Evolutionary conservation across 2,113 vertebrate species (phyloP).

Genomic region (Egretta garzetta): DNA sequence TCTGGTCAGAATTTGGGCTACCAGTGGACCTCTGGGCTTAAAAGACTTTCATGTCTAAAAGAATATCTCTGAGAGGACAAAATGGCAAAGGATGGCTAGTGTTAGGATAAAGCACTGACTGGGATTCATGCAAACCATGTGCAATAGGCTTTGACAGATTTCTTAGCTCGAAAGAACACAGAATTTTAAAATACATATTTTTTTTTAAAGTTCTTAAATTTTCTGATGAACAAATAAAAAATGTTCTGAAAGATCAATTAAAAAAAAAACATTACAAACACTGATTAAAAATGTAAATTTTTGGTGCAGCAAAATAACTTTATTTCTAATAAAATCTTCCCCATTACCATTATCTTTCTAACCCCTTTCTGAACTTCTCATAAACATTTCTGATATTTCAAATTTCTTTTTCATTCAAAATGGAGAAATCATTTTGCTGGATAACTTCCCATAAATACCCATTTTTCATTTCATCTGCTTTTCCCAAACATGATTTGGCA

Average conservation of each 20-base stretch:
- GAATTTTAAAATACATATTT: background rate
- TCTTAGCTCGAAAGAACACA: background rate
- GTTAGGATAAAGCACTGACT: background rate
- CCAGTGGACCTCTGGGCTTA: background rate
- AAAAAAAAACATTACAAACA: background rate
- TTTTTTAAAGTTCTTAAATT: background rate
- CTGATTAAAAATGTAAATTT: background rate
- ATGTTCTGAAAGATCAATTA: background rate
- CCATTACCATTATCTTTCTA: background rate
- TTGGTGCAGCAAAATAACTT: background rate
- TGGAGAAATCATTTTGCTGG: background rate
- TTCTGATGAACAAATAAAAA: background rate
- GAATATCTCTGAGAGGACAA: background rate
- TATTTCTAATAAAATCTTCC: background rate
- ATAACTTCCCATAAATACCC: background rate
- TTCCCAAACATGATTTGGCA: slow-evolving; percentile 34
- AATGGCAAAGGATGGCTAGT: background rate
- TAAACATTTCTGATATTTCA: background rate
- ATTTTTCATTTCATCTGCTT: slow-evolving; percentile 16
- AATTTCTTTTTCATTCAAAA: background rate
- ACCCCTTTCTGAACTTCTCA: background rate
- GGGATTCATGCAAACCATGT: background rate
- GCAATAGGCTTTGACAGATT: background rate
- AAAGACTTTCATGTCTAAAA: background rate
- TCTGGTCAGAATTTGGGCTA: background rate